phyloP scores from a whole-genome alignment of 2,888 invertebrate species.

The Synergus laeviventris region DNA sequence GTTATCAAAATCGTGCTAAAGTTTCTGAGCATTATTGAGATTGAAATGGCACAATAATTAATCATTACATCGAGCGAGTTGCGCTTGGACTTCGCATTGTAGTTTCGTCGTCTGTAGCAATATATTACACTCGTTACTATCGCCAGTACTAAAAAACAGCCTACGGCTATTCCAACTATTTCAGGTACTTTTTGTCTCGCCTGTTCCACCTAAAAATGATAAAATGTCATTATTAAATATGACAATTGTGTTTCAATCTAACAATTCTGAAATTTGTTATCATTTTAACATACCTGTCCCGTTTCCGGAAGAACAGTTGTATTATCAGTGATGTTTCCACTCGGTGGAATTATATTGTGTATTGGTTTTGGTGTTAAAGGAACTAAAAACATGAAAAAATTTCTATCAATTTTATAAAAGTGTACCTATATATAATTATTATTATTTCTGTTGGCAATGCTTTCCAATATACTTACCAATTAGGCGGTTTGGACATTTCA shows the following conservation, averaged over 20 bases:
- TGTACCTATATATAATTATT: too few species aligned
- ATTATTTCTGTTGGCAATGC: too few species aligned
- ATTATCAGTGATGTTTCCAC: slow-evolving; percentile 70
- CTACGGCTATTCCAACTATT: slow-evolving; percentile 67
- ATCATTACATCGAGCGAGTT: slow-evolving; percentile 62
- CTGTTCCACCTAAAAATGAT: slow-evolving; percentile 63
- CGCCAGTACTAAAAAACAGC: slow-evolving; percentile 62
- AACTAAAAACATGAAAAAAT: slow-evolving; percentile 72
- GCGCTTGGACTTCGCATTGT: slow-evolving; percentile 63
- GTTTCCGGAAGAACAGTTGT: slow-evolving; percentile 66
- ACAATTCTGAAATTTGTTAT: neutral
- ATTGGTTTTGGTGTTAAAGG: slow-evolving; percentile 78
- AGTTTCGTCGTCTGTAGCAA: slow-evolving; percentile 61
- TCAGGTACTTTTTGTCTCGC: slow-evolving; percentile 67
- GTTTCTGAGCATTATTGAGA: slow-evolving; percentile 33
- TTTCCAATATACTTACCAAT: slow-evolving; percentile 77
- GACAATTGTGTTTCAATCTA: too few species aligned
- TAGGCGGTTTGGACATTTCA: slow-evolving; percentile 80
- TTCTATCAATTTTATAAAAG: too few species aligned
- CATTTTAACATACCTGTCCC: slow-evolving; percentile 63
- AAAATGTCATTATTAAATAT: neutral
- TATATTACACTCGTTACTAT: slow-evolving; percentile 63
- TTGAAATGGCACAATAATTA: slow-evolving; percentile 38
- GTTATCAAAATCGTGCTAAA: slow-evolving; percentile 35
- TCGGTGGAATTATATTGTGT: slow-evolving; percentile 80